Evolutionary conservation across 2,888 invertebrate genomes (phyloP).

Genomic region (Metallyticus violacea): DNA sequence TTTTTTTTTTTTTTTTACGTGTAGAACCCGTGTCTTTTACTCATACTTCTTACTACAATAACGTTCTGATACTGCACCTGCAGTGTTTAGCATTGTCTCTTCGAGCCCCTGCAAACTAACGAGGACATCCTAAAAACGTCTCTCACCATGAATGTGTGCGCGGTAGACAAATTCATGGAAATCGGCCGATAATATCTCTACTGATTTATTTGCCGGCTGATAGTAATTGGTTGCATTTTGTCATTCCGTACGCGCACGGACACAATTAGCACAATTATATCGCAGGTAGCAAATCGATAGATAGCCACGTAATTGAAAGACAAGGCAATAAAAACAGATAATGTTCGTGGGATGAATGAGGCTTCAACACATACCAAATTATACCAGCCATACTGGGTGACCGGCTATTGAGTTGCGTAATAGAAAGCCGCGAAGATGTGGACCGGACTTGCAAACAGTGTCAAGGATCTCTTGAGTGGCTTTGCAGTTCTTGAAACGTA

Average conservation of each 20-base stretch:
- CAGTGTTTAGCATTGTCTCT: neutral
- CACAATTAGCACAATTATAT: neutral
- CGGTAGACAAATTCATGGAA: neutral
- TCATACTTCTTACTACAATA: too few relatives aligned
- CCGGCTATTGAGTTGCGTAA: neutral
- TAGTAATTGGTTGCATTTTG: neutral
- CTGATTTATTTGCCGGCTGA: neutral
- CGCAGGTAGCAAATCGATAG: neutral
- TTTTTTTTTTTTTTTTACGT: too few relatives aligned
- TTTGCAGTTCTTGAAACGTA: neutral
- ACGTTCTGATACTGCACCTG: neutral
- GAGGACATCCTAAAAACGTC: neutral
- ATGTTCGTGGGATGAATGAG: neutral
- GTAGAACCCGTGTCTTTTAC: too few relatives aligned
- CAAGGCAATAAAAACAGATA: neutral
- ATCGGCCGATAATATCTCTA: neutral
- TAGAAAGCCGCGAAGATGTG: neutral
- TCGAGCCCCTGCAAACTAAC: neutral
- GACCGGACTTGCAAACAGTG: neutral
- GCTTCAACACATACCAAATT: neutral
- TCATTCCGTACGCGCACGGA: neutral
- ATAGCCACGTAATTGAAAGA: neutral
- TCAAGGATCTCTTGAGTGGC: neutral
- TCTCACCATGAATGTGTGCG: too few relatives aligned
- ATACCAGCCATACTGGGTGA: neutral